Conservation (phyloP, 2,113 vertebrate genomes). For the Pyxicephalus adspersus region DNA sequence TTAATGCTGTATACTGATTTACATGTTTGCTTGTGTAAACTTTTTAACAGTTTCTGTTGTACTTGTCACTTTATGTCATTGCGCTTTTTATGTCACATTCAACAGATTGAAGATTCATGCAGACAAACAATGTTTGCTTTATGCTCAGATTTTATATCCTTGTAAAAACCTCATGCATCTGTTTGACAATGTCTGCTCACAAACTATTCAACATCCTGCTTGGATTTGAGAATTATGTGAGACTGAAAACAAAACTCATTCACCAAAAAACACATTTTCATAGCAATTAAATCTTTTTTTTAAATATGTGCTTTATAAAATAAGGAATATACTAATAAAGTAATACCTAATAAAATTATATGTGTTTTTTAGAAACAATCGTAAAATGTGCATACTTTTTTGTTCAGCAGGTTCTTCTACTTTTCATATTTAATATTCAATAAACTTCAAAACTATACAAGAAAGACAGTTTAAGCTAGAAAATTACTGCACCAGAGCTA, state of each 20-base stretch:
- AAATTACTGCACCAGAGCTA: neutral
- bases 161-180: constrained; percentile 17
- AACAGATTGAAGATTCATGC: constrained; percentile 11
- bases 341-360: no score
- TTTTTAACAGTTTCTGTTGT: neutral
- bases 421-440: neutral
- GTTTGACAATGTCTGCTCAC: constrained; percentile 9
- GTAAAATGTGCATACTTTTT: no score
- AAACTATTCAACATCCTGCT: neutral
- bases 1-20: neutral
- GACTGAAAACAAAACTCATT: neutral
- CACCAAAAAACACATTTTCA: neutral
- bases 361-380: no score
- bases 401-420: no score
- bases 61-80: constrained; percentile 7
- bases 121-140: constrained; percentile 15
- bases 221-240: neutral
- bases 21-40: neutral
- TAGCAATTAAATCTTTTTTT: neutral
- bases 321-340: no score
- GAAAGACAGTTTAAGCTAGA: constrained; percentile 1
- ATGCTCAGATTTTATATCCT: constrained; percentile 12
- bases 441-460: neutral
- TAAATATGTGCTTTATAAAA: neutral
- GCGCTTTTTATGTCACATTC: neutral